Evolutionary conservation across 2,113 vertebrate genomes (phyloP).

Genomic region (Pelecanoides urinatrix): DNA sequence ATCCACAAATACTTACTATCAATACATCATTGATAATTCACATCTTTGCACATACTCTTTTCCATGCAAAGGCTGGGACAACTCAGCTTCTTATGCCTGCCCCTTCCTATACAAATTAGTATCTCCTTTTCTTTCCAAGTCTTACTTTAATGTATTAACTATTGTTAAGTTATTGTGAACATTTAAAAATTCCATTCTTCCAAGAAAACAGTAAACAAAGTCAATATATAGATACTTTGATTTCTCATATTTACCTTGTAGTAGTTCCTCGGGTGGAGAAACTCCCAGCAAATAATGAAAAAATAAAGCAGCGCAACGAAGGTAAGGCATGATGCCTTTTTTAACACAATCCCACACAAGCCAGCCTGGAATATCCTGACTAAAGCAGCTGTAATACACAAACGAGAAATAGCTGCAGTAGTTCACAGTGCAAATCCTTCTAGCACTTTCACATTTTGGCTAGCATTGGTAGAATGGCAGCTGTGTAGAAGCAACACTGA

Average conservation of each 20-base stretch:
- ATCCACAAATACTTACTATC: neutral
- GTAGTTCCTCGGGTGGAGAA: slow-evolving; percentile 89
- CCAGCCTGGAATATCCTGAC: slow-evolving; percentile 78
- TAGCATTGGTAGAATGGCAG: neutral
- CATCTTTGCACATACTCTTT: neutral
- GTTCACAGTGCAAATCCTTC: neutral
- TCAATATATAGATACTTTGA: neutral
- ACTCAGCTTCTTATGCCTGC: neutral
- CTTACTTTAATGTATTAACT: neutral
- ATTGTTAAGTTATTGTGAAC: neutral
- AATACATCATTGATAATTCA: neutral
- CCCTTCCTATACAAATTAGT: neutral
- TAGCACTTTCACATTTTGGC: neutral
- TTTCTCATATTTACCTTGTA: slow-evolving; percentile 68
- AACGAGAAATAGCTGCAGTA: neutral
- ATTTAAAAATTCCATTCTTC: neutral
- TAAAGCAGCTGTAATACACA: slow-evolving; percentile 72
- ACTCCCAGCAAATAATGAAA: slow-evolving; percentile 93
- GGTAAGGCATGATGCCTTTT: slow-evolving; percentile 86
- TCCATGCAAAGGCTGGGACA: neutral
- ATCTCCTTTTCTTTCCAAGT: neutral
- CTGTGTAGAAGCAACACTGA: neutral
- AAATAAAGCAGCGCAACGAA: slow-evolving; percentile 91
- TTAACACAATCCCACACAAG: slow-evolving; percentile 84
- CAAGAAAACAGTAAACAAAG: neutral